Base-by-base conservation (phyloP, 2,888 invertebrate genomes). In the Limnephilus auricula region DNA sequence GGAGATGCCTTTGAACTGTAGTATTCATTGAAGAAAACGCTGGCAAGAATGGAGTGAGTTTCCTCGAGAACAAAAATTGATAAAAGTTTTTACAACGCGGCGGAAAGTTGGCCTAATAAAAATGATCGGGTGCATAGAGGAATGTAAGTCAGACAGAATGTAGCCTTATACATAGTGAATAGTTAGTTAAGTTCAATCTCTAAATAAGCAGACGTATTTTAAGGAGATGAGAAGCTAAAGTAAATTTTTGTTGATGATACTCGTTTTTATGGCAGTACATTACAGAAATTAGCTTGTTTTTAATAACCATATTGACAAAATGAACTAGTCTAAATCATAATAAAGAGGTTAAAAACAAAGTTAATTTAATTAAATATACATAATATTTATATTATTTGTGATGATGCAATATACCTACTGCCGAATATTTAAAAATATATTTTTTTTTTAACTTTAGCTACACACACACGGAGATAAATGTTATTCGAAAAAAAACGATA, bases 11-110 rank as follows among this genome's bases (percentile, higher is more conserved):
- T 83, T 79, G 87, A 83, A 88, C 88, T 45, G 78, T 88, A 80
- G 88, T 80, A 91, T 91, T 91, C 91, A 91, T 91, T 91, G 87
- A 90, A 79, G 79, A 91, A 90, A 91, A 90, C 25, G 34, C 25
- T 50, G 83, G 90, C 80, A 80, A 87, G 89, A 85, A 78, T 40
- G 79, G 18, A 50, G 86, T 65, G 31, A 31, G 45, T 79, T 37
- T 34, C 82, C 79, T 82, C 86, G 87, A 32, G 83, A 45, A 84
- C 65, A 90, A 84, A 89, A 65, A 65, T 65, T 65, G 65, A 65
- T 84, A 90, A 90, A 65, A 90, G 31, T 34, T 89, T 89, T 80
- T 89, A 80, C 89, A 80, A 89, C 89, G 79, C 82, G 25, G 85
- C 30, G 78, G 79, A 88, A 88, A 86, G 86, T 86, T 86, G 30